phyloP scores from a whole-genome alignment of 2,113 vertebrate genomes.

The Pristiophorus japonicus region DNA sequence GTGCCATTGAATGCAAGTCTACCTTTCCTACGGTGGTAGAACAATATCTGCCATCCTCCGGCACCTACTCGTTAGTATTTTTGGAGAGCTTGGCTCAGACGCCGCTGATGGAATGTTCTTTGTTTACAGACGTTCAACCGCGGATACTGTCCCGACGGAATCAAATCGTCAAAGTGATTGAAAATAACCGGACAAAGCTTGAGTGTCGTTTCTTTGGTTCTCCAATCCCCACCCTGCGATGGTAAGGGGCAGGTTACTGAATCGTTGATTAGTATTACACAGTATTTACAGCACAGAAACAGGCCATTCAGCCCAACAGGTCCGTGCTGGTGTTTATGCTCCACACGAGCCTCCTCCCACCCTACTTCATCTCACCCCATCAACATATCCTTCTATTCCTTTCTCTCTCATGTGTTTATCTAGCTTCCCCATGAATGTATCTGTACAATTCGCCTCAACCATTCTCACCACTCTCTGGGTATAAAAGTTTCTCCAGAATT shows the following conservation, averaged over 20 bases:
- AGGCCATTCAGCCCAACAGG: background rate
- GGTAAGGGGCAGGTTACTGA: constrained; percentile 61
- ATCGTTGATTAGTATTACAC: rapidly evolving
- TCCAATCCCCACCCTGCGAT: constrained; percentile 78
- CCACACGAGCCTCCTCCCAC: background rate
- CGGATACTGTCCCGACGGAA: constrained; percentile 77
- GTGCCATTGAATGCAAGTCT: background rate
- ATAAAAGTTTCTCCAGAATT: no score
- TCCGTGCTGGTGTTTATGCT: background rate
- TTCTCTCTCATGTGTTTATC: no score
- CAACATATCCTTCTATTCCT: background rate
- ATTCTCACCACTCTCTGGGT: no score
- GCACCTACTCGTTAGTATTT: background rate
- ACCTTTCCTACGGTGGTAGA: no score
- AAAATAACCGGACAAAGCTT: constrained; percentile 79
- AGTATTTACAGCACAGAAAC: background rate
- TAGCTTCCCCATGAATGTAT: no score
- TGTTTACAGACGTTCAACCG: constrained; percentile 70
- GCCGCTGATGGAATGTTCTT: background rate
- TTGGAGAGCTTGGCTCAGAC: background rate
- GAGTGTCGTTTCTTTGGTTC: constrained; percentile 95
- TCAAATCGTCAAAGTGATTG: constrained; percentile 81
- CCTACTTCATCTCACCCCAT: background rate
- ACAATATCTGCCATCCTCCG: background rate
- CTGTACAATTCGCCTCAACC: no score